Base-by-base conservation (phyloP, 2,113 vertebrate genomes). In the Nibea coibor region DNA sequence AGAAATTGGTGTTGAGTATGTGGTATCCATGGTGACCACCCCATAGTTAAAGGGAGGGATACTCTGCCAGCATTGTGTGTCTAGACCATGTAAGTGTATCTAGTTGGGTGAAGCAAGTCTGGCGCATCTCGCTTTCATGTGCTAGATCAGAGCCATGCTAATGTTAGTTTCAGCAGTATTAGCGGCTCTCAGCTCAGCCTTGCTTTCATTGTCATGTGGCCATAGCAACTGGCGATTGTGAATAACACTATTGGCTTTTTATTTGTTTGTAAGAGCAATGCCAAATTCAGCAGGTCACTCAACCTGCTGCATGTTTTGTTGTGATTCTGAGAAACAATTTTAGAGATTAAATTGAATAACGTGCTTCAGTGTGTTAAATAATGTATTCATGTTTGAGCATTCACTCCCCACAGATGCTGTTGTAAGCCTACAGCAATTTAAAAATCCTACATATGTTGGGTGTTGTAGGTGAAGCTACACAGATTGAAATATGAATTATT, bases 131-230 rank as follows among this genome's bases (percentile, higher is more conserved):
- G 50, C 88, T 92, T 94, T 92, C 89, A 87, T 92, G 81, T 84
- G 75, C 56, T 50, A 87, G 82, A 88, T 93, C 92, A 88, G 87
- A 92, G 89, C 74, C 74, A 93, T 93, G 91, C 89, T 93, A 91
- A 89, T 91, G 89, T 86, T 74, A 88, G 81, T 79, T 72, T 80
- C 64, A 70, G 9, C 69, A 47, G 80, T 43, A 77, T 89, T 82
- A 92, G 81, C 75, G 43, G 81, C 74, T n/a, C 66, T 87, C 73
- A 62, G 65, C 81, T 86, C 88, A 56, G 43, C 42, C 42, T 81
- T 42, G 0, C 22, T 72, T 80, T 89, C 72, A 77, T 72, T 83
- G 78, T 72, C 43, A 31, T 14, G 89, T 81, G 53, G 16, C 78
- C 78, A 88, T 82, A 67, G 88, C 88, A 85, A 89, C 78, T 43